Evolutionary conservation across 2,113 vertebrate species (phyloP).

Genomic region (Zosterops pallidus): DNA sequence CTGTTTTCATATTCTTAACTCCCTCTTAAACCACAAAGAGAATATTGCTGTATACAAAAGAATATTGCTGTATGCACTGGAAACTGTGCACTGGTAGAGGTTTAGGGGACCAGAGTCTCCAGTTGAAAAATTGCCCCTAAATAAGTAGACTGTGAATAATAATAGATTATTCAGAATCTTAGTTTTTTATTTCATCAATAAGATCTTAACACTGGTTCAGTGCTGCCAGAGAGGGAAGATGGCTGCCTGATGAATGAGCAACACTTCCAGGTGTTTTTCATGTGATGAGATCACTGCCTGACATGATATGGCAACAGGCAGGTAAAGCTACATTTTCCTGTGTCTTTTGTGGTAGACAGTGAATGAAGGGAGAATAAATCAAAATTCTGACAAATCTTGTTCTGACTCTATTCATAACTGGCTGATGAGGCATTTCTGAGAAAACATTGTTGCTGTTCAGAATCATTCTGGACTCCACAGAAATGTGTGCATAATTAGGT

Average conservation of each 20-base stretch:
- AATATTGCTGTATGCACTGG: background rate
- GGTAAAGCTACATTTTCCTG: slow-evolving; percentile 1
- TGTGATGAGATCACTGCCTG: slow-evolving; percentile 15
- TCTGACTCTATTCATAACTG: background rate
- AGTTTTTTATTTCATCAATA: background rate
- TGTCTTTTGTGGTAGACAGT: background rate
- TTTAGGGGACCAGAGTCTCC: background rate
- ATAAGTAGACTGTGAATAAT: background rate
- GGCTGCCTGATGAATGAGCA: background rate
- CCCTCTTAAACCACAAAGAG: background rate
- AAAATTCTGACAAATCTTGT: background rate
- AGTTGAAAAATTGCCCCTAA: background rate
- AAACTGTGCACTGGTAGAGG: background rate
- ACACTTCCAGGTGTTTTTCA: slow-evolving; percentile 2
- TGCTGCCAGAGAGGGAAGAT: background rate
- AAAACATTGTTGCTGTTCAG: background rate
- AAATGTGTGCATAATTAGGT: background rate
- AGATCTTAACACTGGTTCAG: background rate
- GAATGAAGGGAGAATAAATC: background rate
- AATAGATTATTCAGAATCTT: background rate
- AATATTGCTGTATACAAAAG: background rate
- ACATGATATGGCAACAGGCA: background rate
- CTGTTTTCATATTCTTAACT: background rate
- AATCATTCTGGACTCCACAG: background rate
- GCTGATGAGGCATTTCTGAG: background rate